Conservation (phyloP, 2,113 vertebrate genomes). For the Calyptommatus sinebrachiatus region DNA sequence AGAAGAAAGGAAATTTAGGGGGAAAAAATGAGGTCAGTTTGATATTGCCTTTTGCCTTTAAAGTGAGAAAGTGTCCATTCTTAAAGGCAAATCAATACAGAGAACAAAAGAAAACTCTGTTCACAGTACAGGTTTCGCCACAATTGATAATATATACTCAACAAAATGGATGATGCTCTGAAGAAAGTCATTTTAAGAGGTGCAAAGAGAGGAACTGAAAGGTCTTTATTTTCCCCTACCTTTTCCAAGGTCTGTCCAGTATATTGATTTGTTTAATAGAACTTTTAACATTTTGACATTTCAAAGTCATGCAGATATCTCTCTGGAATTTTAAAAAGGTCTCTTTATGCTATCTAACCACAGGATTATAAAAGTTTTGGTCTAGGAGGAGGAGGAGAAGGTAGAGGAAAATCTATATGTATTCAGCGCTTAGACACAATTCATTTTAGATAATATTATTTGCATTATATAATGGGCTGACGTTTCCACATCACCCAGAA, state of each 20-base stretch:
- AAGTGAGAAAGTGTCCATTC: neutral
- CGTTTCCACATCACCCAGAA: too few relatives aligned
- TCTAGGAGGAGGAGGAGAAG: too few relatives aligned
- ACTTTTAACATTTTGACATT: neutral
- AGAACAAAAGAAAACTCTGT: neutral
- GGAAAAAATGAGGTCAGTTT: neutral
- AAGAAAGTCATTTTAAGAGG: neutral
- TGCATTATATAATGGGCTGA: neutral
- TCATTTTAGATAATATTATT: neutral
- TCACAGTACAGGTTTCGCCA: neutral
- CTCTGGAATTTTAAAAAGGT: too few relatives aligned
- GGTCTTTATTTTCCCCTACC: neutral
- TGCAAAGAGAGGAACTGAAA: too few relatives aligned
- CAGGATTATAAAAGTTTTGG: too few relatives aligned
- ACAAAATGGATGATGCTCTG: neutral
- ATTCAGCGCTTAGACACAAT: neutral
- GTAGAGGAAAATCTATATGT: neutral
- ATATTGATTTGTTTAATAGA: neutral
- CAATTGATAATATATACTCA: neutral
- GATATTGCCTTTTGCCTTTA: neutral
- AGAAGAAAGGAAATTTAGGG: too few relatives aligned
- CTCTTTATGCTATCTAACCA: too few relatives aligned
- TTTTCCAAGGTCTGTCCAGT: neutral
- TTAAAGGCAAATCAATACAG: conserved; percentile 1
- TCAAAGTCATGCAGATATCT: too few relatives aligned